A percentile compares a stretch with the other conserved stretches of the same genome.
Conservation (phyloP, 2,797 vertebrate genomes). For the Lycodopsis pacificus region DNA sequence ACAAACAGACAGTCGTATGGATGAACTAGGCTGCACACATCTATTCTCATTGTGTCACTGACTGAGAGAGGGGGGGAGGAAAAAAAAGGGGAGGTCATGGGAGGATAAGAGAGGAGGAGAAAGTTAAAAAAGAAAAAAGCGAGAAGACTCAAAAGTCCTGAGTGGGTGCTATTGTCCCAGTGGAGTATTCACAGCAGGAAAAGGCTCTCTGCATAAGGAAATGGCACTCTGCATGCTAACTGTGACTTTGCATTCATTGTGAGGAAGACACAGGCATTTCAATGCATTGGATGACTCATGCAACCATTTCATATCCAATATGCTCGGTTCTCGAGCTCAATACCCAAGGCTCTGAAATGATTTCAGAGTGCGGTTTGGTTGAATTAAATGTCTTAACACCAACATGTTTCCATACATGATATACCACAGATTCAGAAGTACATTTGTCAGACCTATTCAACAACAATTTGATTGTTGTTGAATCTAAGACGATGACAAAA, state of each 20-base stretch:
- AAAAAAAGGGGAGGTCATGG: constrained; percentile 41
- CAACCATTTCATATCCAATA: constrained; percentile 62
- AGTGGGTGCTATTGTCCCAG: constrained; percentile 70
- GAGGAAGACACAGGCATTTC: constrained; percentile 66
- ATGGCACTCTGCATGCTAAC: constrained; percentile 74
- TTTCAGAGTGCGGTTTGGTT: constrained; percentile 49
- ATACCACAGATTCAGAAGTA: constrained; percentile 17
- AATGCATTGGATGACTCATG: constrained; percentile 72
- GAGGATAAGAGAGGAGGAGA: constrained; percentile 52
- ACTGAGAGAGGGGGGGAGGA: constrained; percentile 14
- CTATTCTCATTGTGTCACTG: constrained; percentile 66
- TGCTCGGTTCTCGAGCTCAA: constrained; percentile 24
- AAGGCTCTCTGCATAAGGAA: constrained; percentile 70
- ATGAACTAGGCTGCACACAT: constrained; percentile 57
- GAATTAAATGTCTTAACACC: constrained; percentile 45
- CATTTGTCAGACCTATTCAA: constrained; percentile 29
- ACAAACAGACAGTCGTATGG: constrained; percentile 66
- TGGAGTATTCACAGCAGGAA: constrained; percentile 70
- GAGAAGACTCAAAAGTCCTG: constrained; percentile 65
- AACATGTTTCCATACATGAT: constrained; percentile 17
- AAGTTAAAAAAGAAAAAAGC: constrained; percentile 19
- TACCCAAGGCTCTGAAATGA: constrained; percentile 48
- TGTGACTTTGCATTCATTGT: constrained; percentile 79
- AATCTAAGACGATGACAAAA: constrained; percentile 32
- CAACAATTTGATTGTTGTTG: constrained; percentile 33